Evolutionary conservation across 2,888 invertebrate genomes (phyloP).

Genomic region (Coelopa pilipes): DNA sequence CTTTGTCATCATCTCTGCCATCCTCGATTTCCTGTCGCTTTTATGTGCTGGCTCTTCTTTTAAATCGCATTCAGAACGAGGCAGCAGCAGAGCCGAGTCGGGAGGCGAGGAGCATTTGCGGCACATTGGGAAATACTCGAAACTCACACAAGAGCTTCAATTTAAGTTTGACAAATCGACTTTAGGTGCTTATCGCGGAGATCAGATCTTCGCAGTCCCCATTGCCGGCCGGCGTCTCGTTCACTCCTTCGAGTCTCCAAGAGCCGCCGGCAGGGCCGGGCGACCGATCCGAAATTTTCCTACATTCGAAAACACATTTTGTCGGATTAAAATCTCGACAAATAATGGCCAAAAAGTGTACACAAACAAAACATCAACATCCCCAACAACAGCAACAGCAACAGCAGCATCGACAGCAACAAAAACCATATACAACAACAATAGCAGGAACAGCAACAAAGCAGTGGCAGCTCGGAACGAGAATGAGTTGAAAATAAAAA

Average conservation of each 20-base stretch:
- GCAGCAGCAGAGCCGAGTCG: no score
- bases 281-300: slow-evolving; percentile 27
- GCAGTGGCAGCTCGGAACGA: neutral
- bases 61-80: no score
- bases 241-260: slow-evolving; percentile 13
- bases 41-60: no score
- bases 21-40: no score
- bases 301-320: slow-evolving; percentile 35
- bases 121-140: slow-evolving; percentile 2
- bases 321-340: slow-evolving; percentile 40
- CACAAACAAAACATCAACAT: slow-evolving; percentile 13
- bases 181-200: slow-evolving; percentile 14
- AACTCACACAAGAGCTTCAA: slow-evolving; percentile 8
- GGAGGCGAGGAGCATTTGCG: no score
- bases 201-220: slow-evolving; percentile 5
- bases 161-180: slow-evolving; percentile 30
- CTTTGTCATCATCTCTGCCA: no score
- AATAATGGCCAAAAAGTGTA: slow-evolving; percentile 36
- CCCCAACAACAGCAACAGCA: slow-evolving; percentile 11
- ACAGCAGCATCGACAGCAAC: neutral
- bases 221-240: neutral
- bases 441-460: neutral
- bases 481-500: slow-evolving; percentile 9
- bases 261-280: no score
- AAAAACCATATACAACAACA: no score